Conservation (phyloP, 2,888 invertebrate species). For the Opisthograptis luteolata region DNA sequence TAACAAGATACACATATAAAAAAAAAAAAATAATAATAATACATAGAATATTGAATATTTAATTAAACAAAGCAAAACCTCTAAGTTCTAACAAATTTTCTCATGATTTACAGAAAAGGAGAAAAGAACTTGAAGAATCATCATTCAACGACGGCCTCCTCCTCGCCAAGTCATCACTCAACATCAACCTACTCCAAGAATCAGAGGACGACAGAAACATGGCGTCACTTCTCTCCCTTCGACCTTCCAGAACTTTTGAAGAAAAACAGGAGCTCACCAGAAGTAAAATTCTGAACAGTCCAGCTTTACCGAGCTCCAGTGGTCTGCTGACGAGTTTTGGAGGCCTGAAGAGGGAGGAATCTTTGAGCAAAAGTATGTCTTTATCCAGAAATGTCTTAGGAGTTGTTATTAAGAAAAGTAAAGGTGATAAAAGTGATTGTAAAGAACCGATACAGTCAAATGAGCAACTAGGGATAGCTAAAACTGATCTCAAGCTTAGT, state of each 20-base stretch:
- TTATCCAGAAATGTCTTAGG: slow-evolving; percentile 70
- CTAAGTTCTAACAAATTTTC: too few relatives aligned
- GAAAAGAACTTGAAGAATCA: slow-evolving; percentile 89
- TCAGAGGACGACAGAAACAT: slow-evolving; percentile 90
- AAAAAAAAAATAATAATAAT: too few relatives aligned
- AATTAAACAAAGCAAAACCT: too few relatives aligned
- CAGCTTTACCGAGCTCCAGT: slow-evolving; percentile 83
- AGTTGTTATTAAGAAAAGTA: slow-evolving; percentile 63
- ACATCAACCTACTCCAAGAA: slow-evolving; percentile 91
- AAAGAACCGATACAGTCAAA: not conserved
- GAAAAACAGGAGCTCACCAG: slow-evolving; percentile 81
- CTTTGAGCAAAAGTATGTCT: slow-evolving; percentile 62
- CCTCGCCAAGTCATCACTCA: slow-evolving; percentile 89
- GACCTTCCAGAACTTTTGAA: slow-evolving; percentile 85
- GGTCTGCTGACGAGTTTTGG: slow-evolving; percentile 77
- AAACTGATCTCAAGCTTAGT: not conserved
- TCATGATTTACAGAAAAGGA: slow-evolving; percentile 84
- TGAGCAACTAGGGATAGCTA: not conserved
- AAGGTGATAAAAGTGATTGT: slow-evolving; percentile 19
- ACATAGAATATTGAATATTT: too few relatives aligned
- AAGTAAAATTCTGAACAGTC: slow-evolving; percentile 79
- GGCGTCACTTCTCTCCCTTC: slow-evolving; percentile 89
- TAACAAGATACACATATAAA: too few relatives aligned
- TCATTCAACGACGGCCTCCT: slow-evolving; percentile 88
- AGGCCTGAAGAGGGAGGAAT: slow-evolving; percentile 83